phyloP scores from a whole-genome alignment of 2,113 vertebrate genomes.

The Micronycteris hirsuta region DNA sequence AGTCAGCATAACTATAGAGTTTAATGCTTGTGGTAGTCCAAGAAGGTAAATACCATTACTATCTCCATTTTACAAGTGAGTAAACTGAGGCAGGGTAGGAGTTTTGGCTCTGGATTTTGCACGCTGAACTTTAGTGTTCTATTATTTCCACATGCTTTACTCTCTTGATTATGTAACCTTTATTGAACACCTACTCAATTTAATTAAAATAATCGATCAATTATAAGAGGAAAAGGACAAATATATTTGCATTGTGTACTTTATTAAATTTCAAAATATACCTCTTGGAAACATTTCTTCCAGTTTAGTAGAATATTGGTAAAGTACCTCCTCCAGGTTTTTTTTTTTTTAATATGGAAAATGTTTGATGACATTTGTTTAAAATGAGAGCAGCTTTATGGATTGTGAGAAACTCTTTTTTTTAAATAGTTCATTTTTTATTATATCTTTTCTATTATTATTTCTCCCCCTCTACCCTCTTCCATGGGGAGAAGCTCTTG shows the following conservation, averaged over 20 bases:
- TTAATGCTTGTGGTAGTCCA: background rate
- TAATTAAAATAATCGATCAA: background rate
- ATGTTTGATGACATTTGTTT: background rate
- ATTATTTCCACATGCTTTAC: background rate
- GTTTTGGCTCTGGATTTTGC: background rate
- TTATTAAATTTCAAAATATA: background rate
- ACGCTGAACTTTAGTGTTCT: background rate
- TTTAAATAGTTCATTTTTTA: no score
- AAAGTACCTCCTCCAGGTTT: background rate
- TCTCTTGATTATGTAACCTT: background rate
- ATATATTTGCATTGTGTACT: background rate
- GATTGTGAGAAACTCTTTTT: background rate
- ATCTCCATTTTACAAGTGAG: background rate
- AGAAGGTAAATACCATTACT: background rate
- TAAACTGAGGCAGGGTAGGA: background rate
- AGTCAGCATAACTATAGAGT: background rate
- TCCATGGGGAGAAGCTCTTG: background rate
- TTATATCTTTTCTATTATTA: no score
- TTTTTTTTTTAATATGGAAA: background rate
- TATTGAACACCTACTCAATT: background rate
- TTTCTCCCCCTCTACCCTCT: no score
- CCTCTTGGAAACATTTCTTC: background rate
- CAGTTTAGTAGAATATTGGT: background rate
- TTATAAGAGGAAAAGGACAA: constrained; percentile 20
- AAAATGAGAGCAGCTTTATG: background rate